Evolutionary conservation across 2,888 invertebrate genomes (phyloP).

Genomic region (Papilio demoleus): DNA sequence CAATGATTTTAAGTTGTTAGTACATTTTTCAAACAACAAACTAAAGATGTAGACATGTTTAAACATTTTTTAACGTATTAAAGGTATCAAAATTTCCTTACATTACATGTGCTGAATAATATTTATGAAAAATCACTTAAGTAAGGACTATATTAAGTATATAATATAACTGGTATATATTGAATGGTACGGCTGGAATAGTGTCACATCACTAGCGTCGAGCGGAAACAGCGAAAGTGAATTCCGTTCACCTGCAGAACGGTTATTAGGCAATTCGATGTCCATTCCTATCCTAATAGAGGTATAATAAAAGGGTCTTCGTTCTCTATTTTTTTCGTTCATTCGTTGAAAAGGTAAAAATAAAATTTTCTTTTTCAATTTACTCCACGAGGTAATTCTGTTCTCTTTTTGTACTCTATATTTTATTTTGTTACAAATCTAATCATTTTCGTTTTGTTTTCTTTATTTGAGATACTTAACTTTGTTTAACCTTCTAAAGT

Average conservation of each 20-base stretch:
- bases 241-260: slow-evolving; percentile 83
- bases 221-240: slow-evolving; percentile 68
- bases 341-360: slow-evolving; percentile 71
- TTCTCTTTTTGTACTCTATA: slow-evolving; percentile 50
- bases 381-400: slow-evolving; percentile 53
- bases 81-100: too few relatives aligned
- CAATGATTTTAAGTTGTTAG: not conserved
- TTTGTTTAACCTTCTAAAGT: too few relatives aligned
- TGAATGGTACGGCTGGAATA: not conserved
- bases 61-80: too few relatives aligned
- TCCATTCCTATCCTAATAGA: slow-evolving; percentile 81
- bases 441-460: slow-evolving; percentile 36
- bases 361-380: slow-evolving; percentile 76
- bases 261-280: slow-evolving; percentile 82
- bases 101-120: too few relatives aligned
- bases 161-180: not conserved
- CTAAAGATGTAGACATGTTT: too few relatives aligned
- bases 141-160: too few relatives aligned
- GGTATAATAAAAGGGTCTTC: slow-evolving; percentile 76
- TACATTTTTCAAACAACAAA: not conserved
- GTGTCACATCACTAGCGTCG: slow-evolving; percentile 53
- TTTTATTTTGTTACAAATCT: slow-evolving; percentile 43
- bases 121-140: too few relatives aligned
- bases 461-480: too few relatives aligned
- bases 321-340: slow-evolving; percentile 72